A percentile compares a stretch with the other conserved stretches of the same genome.
These are phyloP conservation scores for Melanotus villosus DNA, from an alignment of 2,888 invertebrate species.

Conservation along the genomic window DNA sequence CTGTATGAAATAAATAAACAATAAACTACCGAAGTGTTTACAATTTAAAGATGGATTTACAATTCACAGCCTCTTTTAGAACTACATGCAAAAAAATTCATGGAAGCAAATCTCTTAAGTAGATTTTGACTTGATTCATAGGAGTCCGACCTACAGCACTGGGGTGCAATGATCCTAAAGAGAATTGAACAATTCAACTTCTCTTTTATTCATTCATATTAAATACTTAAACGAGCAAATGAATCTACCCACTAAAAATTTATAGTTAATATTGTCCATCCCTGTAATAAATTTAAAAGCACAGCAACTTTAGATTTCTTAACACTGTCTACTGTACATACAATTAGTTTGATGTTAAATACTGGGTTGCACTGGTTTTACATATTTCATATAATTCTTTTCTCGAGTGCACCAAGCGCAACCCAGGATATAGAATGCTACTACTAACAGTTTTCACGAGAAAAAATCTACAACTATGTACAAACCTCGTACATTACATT, in stretches of 20 bases:
- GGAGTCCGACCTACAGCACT: too few species aligned
- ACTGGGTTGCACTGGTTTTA: slow-evolving; percentile 1
- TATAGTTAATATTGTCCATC: neutral
- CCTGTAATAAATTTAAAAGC: slow-evolving; percentile 16
- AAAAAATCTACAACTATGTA: slow-evolving; percentile 29
- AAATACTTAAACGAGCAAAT: too few species aligned
- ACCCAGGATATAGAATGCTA: neutral
- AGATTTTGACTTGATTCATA: too few species aligned
- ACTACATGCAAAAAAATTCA: too few species aligned
- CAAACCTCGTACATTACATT: slow-evolving; percentile 33
- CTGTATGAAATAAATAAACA: neutral
- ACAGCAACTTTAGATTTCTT: slow-evolving; percentile 22
- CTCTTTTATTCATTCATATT: too few species aligned
- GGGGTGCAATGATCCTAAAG: too few species aligned
- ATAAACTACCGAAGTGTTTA: too few species aligned
- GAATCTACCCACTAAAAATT: neutral
- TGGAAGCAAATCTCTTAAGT: too few species aligned
- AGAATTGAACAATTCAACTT: too few species aligned
- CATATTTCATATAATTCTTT: too few species aligned
- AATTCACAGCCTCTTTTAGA: neutral
- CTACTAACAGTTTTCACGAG: neutral
- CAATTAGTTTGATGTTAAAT: neutral
- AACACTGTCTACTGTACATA: slow-evolving; percentile 28
- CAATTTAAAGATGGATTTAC: too few species aligned
- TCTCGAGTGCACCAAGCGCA: too few species aligned